Base-by-base conservation (phyloP, 2,113 vertebrate genomes). In the Hippocampus comes region DNA sequence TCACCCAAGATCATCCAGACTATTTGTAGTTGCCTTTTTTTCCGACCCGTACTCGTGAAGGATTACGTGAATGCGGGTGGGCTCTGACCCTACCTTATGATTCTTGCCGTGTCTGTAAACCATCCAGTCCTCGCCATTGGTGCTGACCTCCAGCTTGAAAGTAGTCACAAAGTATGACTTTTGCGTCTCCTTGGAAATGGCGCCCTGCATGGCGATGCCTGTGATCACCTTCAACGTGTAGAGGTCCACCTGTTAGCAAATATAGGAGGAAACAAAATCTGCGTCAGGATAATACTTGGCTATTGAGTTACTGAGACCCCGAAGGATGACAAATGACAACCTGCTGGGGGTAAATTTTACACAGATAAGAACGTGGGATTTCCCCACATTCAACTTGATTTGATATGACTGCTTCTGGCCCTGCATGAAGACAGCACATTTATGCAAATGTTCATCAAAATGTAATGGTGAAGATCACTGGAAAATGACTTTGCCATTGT, bases 71-170 rank as follows among this genome's bases (percentile, higher is more conserved):
- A n/a, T 42, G 18, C 70, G 27, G 53, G 65, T 38, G 60, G 53
- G 51, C 57, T 72, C 43, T 67, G 92, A 41, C 41, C 80, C 41
- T 92, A 97, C 97, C 95, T 98, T 99, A 51, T 98, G 97, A 84
- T 97, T 98, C 90, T 98, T 99, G 84, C 96, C 96, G 0, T 98
- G 95, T 20, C 97, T 93, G 87, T 97, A 98, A 73, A 97, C 93
- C 96, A 98, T 99, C 97, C 97, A 99, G 91, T 99, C 97, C 79
- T 99, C 97, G 0, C 97, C 97, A 0, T 98, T 99, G 25, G 97
- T 97, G 94, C 97, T 99, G 91, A 98, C 92, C 87, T 99, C 97
- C 83, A 99, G 90, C 84, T 98, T 99, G 89, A 98, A 99, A 41
- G 95, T 93, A 75, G 94, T 95, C 72, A 99, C 95, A 7, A 95